phyloP scores from a whole-genome alignment of 2,888 invertebrate species.

The Brachyptera putata region DNA sequence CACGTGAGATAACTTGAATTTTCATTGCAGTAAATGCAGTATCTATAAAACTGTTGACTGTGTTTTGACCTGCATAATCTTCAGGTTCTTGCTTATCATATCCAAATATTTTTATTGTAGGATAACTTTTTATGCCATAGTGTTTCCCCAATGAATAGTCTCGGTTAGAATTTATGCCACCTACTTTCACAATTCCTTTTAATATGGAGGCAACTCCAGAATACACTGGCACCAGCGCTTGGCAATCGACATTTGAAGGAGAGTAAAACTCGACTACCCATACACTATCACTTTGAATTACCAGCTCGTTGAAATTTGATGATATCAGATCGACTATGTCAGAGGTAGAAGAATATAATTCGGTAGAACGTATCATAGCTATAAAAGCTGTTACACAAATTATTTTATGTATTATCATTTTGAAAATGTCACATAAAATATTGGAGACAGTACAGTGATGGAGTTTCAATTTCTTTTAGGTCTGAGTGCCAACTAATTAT shows the following conservation, averaged over 20 bases:
- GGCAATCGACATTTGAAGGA: constrained; percentile 94
- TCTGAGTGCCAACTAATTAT: no score
- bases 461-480: no score
- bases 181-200: constrained; percentile 92
- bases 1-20: constrained; percentile 62
- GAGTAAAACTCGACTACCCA: constrained; percentile 98
- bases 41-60: constrained; percentile 79
- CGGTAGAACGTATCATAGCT: no score
- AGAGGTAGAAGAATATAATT: no score
- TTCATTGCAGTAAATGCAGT: constrained; percentile 74
- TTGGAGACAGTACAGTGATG: no score
- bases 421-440: no score
- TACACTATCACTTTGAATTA: constrained; percentile 75
- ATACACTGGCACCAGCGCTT: constrained; percentile 87
- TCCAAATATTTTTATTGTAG: constrained; percentile 93
- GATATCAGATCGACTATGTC: constrained; percentile 84
- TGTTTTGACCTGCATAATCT: constrained; percentile 80
- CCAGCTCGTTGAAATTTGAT: constrained; percentile 79
- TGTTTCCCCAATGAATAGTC: constrained; percentile 74
- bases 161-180: constrained; percentile 88
- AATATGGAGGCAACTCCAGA: constrained; percentile 88
- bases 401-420: no score
- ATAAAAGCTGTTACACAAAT: no score
- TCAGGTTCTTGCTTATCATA: constrained; percentile 75
- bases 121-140: constrained; percentile 86